Percentiles rank a stretch among this genome's conserved stretches.
Evolutionary conservation across 2,888 invertebrate genomes (phyloP).

Genomic region (Drosophila recens): DNA sequence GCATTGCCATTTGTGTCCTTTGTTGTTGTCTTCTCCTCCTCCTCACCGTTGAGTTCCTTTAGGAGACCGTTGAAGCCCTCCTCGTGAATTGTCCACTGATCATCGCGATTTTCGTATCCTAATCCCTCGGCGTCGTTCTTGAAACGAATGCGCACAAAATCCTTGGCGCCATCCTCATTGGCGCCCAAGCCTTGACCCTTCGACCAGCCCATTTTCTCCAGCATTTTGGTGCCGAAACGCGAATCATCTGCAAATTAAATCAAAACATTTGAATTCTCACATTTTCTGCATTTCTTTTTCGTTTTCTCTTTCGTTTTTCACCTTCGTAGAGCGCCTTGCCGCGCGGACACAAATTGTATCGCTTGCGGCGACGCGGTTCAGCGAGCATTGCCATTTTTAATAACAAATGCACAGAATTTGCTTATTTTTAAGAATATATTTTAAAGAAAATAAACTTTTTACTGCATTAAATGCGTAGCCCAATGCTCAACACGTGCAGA

Average conservation of each 20-base stretch:
- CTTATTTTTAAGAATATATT: background rate
- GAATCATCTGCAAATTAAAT: slow-evolving; percentile 87
- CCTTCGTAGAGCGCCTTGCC: slow-evolving; percentile 88
- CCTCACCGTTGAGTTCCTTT: slow-evolving; percentile 86
- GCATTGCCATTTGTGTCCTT: slow-evolving; percentile 29
- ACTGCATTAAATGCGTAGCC: background rate
- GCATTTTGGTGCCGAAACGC: slow-evolving; percentile 95
- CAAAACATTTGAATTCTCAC: background rate
- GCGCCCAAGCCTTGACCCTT: slow-evolving; percentile 95
- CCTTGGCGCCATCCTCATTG: slow-evolving; percentile 92
- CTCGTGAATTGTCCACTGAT: slow-evolving; percentile 95
- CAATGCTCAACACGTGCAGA: slow-evolving; percentile 41
- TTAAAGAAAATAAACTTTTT: background rate
- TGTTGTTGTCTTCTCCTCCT: background rate
- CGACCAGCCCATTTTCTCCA: slow-evolving; percentile 98
- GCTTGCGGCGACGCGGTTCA: slow-evolving; percentile 88
- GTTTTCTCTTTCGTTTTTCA: slow-evolving; percentile 82
- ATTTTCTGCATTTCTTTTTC: background rate
- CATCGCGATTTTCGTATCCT: slow-evolving; percentile 91
- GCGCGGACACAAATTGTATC: slow-evolving; percentile 86
- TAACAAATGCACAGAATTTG: background rate
- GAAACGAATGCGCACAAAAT: slow-evolving; percentile 91
- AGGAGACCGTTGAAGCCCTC: slow-evolving; percentile 92
- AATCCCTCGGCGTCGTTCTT: slow-evolving; percentile 93
- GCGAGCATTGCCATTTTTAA: slow-evolving; percentile 90